Percentiles rank a stretch among this genome's conserved stretches.
These are phyloP conservation scores for Centrocercus urophasianus DNA, from an alignment of 2,113 vertebrate species.

Conservation along the genomic window DNA sequence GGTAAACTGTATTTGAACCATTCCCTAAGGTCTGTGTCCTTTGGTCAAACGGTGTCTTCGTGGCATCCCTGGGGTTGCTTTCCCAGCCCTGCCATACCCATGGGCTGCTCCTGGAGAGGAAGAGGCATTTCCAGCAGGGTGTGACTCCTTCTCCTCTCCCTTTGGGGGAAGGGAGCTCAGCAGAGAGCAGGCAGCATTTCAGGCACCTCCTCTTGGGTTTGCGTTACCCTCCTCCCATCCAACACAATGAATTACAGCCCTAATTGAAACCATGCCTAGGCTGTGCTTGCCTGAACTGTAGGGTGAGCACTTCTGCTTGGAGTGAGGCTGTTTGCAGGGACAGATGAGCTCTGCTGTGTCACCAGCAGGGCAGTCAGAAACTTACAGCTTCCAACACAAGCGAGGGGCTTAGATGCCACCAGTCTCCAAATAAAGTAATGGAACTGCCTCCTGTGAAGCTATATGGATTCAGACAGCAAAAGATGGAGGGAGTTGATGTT, in stretches of 20 bases:
- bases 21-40: neutral
- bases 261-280: slow-evolving; percentile 4
- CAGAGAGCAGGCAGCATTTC: neutral
- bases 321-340: neutral
- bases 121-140: neutral
- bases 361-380: neutral
- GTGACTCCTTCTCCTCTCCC: neutral
- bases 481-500: fast-evolving
- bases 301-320: neutral
- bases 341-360: neutral
- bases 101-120: neutral
- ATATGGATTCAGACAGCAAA: fast-evolving
- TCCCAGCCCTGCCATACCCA: no score
- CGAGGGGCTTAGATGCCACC: neutral
- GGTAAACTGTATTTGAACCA: neutral
- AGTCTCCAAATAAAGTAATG: neutral
- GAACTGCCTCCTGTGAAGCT: neutral
- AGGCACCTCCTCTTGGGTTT: neutral
- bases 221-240: neutral
- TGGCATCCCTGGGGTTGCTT: neutral
- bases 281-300: fast-evolving
- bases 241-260: neutral
- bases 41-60: fast-evolving
- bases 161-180: neutral
- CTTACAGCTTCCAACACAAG: fast-evolving